phyloP scores from a whole-genome alignment of 2,113 vertebrate genomes.

The Cephalopterus ornatus region DNA sequence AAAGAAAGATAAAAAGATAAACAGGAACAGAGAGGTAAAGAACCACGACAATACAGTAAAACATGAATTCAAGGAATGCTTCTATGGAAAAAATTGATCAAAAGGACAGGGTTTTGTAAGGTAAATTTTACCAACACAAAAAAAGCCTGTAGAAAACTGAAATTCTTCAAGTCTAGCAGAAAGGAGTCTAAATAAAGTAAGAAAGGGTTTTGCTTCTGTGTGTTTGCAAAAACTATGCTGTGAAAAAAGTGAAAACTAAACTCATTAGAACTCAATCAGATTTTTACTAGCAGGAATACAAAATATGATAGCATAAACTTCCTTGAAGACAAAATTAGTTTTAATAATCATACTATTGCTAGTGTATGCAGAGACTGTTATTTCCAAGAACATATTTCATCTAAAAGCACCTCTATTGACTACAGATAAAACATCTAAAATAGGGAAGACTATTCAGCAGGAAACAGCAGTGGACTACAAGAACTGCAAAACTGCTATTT shows the following conservation, averaged over 20 bases:
- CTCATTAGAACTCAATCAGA: neutral
- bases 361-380: neutral
- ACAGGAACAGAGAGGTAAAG: neutral
- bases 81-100: neutral
- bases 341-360: neutral
- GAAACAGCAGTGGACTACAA: neutral
- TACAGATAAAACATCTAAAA: neutral
- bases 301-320: neutral
- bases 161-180: neutral
- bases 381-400: neutral
- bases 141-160: neutral
- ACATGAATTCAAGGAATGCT: neutral
- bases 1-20: neutral
- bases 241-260: neutral
- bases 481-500: neutral
- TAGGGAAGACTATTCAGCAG: neutral
- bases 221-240: neutral
- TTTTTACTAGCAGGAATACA: neutral
- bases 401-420: neutral
- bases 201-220: neutral
- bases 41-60: neutral
- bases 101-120: neutral
- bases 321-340: neutral
- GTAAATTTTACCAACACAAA: neutral
- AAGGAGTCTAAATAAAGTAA: neutral